phyloP scores from a whole-genome alignment of 1,140 invertebrate genomes.

The Bombyx mori region DNA sequence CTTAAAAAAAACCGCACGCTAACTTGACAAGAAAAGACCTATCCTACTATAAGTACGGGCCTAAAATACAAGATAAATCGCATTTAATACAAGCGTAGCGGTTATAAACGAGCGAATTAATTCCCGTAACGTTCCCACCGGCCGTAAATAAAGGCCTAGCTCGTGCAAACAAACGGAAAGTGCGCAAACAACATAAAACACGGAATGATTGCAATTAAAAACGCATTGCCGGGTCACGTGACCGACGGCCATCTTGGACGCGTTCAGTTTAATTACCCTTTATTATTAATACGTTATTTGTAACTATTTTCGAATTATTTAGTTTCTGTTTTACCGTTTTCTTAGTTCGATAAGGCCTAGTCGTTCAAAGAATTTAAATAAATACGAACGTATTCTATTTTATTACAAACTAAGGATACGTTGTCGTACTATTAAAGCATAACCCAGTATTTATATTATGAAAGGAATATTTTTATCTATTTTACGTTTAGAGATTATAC shows the following conservation, averaged over 20 bases:
- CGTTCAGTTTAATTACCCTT: slow-evolving; percentile 6
- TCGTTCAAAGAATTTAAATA: too few species aligned
- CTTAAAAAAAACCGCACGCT: too few species aligned
- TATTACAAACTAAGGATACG: too few species aligned
- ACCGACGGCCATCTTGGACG: slow-evolving; percentile 45
- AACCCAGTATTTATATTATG: too few species aligned
- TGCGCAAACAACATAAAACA: slow-evolving; percentile 68
- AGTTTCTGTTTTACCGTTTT: background rate
- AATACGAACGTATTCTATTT: too few species aligned
- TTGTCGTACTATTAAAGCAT: too few species aligned
- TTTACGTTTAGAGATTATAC: too few species aligned
- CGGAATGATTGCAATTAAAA: slow-evolving; percentile 69
- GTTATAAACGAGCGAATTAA: slow-evolving; percentile 27
- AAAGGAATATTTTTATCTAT: too few species aligned
- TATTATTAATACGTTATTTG: slow-evolving; percentile 1
- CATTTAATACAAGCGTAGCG: background rate
- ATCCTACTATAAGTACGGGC: too few species aligned
- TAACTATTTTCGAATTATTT: background rate
- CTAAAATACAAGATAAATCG: too few species aligned
- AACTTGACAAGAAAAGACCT: too few species aligned
- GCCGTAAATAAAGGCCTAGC: slow-evolving; percentile 59
- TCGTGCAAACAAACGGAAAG: slow-evolving; percentile 50
- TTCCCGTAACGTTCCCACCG: slow-evolving; percentile 53
- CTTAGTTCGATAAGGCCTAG: too few species aligned
- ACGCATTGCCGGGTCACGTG: slow-evolving; percentile 61